A percentile compares a stretch with the other conserved stretches of the same genome.
These are phyloP conservation scores for Petrolisthes manimaculis DNA, from an alignment of 2,888 invertebrate genomes.

Conservation along the genomic window DNA sequence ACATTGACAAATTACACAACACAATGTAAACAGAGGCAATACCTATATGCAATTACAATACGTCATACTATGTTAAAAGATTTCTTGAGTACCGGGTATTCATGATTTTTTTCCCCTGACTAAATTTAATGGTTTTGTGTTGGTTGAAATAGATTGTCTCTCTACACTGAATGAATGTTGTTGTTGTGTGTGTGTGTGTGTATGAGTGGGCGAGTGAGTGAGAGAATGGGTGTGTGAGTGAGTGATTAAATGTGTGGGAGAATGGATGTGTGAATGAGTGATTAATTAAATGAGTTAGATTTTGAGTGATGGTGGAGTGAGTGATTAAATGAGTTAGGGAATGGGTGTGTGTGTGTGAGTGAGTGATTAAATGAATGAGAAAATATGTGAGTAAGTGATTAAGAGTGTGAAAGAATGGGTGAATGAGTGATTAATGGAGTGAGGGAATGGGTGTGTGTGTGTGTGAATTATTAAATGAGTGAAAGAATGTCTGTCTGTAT, in stretches of 20 bases:
- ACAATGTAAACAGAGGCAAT: no score
- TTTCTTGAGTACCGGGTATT: background rate
- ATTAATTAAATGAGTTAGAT: background rate
- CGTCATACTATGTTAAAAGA: no score
- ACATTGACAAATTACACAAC: no score
- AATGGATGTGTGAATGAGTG: background rate
- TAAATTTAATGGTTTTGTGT: no score
- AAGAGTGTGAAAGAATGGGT: background rate
- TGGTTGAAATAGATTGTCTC: no score
- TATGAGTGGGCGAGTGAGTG: background rate
- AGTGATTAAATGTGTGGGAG: no score
- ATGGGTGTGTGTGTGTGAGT: background rate
- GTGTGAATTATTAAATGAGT: no score
- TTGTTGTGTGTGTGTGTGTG: no score
- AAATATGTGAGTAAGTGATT: background rate
- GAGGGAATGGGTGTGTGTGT: background rate
- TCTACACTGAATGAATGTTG: no score
- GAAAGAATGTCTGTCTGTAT: slow-evolving; percentile 12
- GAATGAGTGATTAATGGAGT: background rate
- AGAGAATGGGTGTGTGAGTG: background rate
- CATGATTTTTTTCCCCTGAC: no score
- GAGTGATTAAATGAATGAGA: background rate
- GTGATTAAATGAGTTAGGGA: no score
- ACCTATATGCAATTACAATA: no score
- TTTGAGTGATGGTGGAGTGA: background rate